phyloP scores from a whole-genome alignment of 64 coral and sea anemone genomes.

The Stichodactyla helianthus region DNA sequence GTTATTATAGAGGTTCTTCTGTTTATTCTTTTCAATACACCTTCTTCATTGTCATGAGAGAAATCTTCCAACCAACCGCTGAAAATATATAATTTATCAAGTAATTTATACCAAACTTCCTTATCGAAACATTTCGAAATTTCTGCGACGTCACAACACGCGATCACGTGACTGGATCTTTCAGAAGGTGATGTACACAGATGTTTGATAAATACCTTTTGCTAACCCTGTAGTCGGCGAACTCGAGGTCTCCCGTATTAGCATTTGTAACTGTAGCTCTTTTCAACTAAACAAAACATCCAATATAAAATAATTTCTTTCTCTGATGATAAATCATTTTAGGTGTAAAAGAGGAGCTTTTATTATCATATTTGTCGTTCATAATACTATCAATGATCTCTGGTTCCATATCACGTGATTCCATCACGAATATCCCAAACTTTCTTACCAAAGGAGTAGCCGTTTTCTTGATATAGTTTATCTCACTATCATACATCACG shows the following conservation, averaged over 20 bases:
- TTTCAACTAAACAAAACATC: constrained; percentile 18
- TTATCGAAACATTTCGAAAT: background rate
- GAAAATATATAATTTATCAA: background rate
- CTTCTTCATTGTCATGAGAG: constrained; percentile 25
- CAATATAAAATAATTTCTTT: background rate
- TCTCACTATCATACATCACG: constrained; percentile 47
- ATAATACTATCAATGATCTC: too few species aligned
- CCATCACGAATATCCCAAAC: too few species aligned
- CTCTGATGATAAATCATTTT: background rate
- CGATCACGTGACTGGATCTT: background rate
- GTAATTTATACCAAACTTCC: background rate
- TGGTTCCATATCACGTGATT: too few species aligned
- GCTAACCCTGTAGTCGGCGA: constrained; percentile 56
- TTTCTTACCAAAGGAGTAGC: constrained; percentile 37
- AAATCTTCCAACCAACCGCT: constrained; percentile 58
- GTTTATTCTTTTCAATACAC: constrained; percentile 29
- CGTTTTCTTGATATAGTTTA: constrained; percentile 38
- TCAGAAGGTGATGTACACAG: background rate
- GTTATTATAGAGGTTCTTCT: constrained; percentile 25
- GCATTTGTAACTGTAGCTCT: constrained; percentile 54
- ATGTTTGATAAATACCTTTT: constrained; percentile 33
- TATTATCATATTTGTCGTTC: too few species aligned
- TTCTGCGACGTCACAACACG: background rate
- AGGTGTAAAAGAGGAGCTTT: too few species aligned
- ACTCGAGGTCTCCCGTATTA: constrained; percentile 36